A percentile compares a stretch with the other conserved stretches of the same genome.
These are phyloP conservation scores for Atta cephalotes DNA, from an alignment of 1,140 invertebrate species.

Conservation along the genomic window DNA sequence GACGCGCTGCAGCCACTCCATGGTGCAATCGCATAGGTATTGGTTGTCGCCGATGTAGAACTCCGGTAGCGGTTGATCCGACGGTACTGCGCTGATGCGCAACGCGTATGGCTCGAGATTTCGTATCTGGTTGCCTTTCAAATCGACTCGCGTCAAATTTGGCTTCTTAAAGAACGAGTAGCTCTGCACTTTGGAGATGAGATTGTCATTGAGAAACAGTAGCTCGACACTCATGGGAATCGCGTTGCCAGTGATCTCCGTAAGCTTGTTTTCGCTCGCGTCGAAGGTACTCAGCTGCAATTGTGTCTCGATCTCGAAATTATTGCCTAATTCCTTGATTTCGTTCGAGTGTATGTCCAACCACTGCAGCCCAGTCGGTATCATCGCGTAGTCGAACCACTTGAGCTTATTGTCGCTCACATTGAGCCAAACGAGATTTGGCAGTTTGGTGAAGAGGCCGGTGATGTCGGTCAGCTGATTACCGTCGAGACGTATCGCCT, in stretches of 20 bases:
- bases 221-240: conserved; percentile 95
- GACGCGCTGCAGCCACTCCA: conserved; percentile 94
- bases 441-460: conserved; percentile 94
- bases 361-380: conserved; percentile 95
- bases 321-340: conserved; percentile 95
- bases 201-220: conserved; percentile 94
- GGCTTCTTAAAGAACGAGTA: conserved; percentile 98
- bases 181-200: conserved; percentile 94
- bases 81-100: conserved; percentile 92
- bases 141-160: conserved; percentile 94
- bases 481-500: conserved; percentile 95
- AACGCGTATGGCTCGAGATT: conserved; percentile 95
- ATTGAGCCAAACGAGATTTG: conserved; percentile 96
- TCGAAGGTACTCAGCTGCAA: conserved; percentile 94
- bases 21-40: conserved; percentile 95
- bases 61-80: conserved; percentile 93
- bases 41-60: conserved; percentile 97
- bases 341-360: conserved; percentile 96
- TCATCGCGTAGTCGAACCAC: conserved; percentile 96
- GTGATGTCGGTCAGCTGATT: conserved; percentile 95
- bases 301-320: conserved; percentile 94
- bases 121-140: conserved; percentile 94
- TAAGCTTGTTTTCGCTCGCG: conserved; percentile 94
- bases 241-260: conserved; percentile 94
- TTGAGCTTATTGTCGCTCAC: conserved; percentile 96